phyloP scores from a whole-genome alignment of 2,888 invertebrate species.

The Anagyrus pseudococci region DNA sequence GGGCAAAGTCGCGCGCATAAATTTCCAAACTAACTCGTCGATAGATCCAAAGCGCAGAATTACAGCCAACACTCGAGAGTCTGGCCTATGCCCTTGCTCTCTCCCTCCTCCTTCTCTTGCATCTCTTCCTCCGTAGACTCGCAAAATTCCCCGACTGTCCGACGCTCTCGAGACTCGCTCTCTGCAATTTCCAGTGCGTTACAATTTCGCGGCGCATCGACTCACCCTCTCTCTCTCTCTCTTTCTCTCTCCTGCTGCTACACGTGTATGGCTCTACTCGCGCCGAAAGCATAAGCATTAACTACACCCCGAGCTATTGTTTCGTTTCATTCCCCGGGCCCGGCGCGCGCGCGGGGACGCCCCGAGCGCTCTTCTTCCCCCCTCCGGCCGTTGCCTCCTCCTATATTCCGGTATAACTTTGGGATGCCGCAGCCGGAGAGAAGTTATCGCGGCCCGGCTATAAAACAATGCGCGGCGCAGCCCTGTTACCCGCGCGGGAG shows the following conservation, averaged over 20 bases:
- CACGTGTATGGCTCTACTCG: too few species aligned
- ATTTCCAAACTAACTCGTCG: constrained; percentile 27
- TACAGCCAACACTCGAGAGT: background rate
- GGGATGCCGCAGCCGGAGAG: constrained; percentile 14
- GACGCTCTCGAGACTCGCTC: constrained; percentile 23
- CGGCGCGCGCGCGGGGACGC: constrained; percentile 14
- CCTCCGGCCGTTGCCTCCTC: background rate
- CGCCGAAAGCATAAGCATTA: constrained; percentile 48
- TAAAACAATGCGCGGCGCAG: constrained; percentile 59
- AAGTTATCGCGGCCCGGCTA: constrained; percentile 54
- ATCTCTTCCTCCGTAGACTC: background rate
- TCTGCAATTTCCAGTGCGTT: constrained; percentile 43
- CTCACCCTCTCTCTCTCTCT: too few species aligned
- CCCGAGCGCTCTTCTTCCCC: constrained; percentile 38
- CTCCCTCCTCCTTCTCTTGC: background rate
- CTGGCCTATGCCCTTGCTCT: too few species aligned
- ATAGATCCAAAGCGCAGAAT: constrained; percentile 17
- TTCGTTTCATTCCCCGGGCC: constrained; percentile 53
- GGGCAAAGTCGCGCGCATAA: constrained; percentile 3
- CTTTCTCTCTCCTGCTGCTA: too few species aligned
- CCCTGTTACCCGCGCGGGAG: constrained; percentile 41
- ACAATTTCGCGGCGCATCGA: constrained; percentile 37
- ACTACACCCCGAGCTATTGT: constrained; percentile 56
- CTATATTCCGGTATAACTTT: background rate
- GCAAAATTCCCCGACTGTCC: constrained; percentile 30